Base-by-base conservation (phyloP, 30 jellyfish, hydroid and myxozoan species). In the Hydractinia echinata region DNA sequence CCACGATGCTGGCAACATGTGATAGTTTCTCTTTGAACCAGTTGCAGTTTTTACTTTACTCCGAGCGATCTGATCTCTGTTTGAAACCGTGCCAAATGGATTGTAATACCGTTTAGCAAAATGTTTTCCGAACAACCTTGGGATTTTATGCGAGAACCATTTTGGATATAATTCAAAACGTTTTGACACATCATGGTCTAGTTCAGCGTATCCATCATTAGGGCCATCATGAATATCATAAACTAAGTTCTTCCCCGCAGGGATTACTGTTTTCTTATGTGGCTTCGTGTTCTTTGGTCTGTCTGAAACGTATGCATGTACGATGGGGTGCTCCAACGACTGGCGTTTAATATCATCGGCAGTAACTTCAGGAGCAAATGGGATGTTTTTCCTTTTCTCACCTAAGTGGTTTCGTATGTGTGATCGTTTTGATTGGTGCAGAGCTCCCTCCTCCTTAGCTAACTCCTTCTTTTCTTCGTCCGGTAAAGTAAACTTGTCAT, bases 141-240 rank as follows among this genome's bases (percentile, higher is more conserved):
- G 92, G 7, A 89, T 84, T 72, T 51, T 54, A 51, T 90, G 88
- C 44, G 97, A 81, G 56, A 85, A 84, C 97, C 94, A 85, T 79
- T 85, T 84, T n/a, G 94, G 97, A 77, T 90, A 90, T 16, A 82
- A 60, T 54, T 83, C 66, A 61, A 90, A 74, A 6, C 89, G 71
- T 50, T 94, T 72, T 44, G 82, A 51, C 51, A 74, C 71, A 51
- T 18, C 66, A 44, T 51, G 10, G 54, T 74, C 83, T 11, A 74
- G 30, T 49, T 58, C 83, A 30, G 51, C 83, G 20, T 74, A 54
- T 11, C 44, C 13, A 44, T 74, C 83, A 10, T 74, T 58, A n/a
- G 50, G 83, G 13, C 66, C 66, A 50, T 74, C 83, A 15, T 74
- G 69, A 13, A 58, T 74, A 55, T 74, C 83, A 74, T 18, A 74